These are phyloP conservation scores for Phaethon lepturus DNA, from an alignment of 2,113 vertebrate genomes.

Conservation along the genomic window DNA sequence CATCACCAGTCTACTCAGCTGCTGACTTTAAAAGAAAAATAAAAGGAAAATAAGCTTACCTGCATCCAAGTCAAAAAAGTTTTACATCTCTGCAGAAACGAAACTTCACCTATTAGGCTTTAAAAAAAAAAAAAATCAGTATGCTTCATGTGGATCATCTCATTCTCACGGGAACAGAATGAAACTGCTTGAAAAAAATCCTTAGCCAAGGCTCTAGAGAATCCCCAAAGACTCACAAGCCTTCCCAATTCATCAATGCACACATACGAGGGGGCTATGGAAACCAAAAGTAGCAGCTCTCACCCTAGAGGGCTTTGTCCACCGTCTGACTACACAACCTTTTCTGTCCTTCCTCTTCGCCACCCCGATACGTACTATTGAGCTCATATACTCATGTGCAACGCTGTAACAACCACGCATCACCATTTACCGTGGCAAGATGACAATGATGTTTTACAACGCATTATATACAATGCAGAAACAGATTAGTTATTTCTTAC, in stretches of 20 bases:
- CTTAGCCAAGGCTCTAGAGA: not conserved
- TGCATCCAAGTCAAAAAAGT: not conserved
- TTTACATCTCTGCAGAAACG: not conserved
- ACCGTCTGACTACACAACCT: not conserved
- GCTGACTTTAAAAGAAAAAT: not conserved
- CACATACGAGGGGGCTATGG: accelerated
- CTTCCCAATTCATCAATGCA: not conserved
- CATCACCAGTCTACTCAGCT: not conserved
- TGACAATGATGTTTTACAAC: not conserved
- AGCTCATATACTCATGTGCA: not conserved
- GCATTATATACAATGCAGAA: not conserved
- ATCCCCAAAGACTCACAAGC: not conserved
- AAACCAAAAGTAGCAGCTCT: not conserved
- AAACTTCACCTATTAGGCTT: not conserved
- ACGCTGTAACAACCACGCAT: accelerated
- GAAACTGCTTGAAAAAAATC: not conserved
- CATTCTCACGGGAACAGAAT: not conserved
- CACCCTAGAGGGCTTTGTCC: not conserved
- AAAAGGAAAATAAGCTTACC: not conserved
- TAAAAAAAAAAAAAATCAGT: not conserved
- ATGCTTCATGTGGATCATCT: not conserved
- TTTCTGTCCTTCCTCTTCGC: not conserved
- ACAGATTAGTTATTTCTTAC: not conserved
- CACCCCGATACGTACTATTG: accelerated
- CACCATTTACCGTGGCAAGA: not conserved